phyloP scores from a whole-genome alignment of 2,888 invertebrate genomes.

The Tachina grossa region DNA sequence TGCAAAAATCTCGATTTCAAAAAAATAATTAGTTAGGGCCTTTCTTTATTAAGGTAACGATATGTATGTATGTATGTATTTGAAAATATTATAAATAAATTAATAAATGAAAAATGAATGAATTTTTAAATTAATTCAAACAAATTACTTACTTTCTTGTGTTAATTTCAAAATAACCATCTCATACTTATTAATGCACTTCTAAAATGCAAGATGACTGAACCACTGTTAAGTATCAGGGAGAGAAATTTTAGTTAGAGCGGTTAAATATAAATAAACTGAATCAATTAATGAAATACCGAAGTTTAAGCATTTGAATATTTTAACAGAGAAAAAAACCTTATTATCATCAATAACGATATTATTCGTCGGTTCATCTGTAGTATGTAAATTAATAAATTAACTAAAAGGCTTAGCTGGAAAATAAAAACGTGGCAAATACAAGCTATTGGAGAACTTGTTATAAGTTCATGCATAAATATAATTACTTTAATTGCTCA shows the following conservation, averaged over 20 bases:
- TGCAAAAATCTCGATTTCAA: too few relatives aligned
- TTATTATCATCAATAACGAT: neutral
- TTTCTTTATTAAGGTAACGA: too few relatives aligned
- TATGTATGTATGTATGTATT: neutral
- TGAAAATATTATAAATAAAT: neutral
- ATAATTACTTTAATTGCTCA: constrained; percentile 51
- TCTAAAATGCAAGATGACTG: neutral
- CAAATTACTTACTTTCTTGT: too few relatives aligned
- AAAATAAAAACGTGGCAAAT: constrained; percentile 32
- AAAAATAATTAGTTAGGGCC: too few relatives aligned
- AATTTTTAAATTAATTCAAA: too few relatives aligned
- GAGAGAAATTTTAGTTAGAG: neutral
- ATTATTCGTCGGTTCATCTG: neutral
- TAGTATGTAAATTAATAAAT: constrained; percentile 33
- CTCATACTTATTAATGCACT: neutral
- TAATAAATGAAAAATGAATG: too few relatives aligned
- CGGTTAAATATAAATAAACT: constrained; percentile 1
- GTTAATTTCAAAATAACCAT: neutral
- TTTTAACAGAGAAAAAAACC: constrained; percentile 16
- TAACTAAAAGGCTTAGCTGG: constrained; percentile 1
- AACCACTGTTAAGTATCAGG: constrained; percentile 2
- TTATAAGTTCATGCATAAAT: neutral
- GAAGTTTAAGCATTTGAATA: constrained; percentile 19
- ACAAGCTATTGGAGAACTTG: neutral
- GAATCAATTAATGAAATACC: constrained; percentile 16